Conservation (phyloP, 2,888 invertebrate species). For the Horisme vitalbata region DNA sequence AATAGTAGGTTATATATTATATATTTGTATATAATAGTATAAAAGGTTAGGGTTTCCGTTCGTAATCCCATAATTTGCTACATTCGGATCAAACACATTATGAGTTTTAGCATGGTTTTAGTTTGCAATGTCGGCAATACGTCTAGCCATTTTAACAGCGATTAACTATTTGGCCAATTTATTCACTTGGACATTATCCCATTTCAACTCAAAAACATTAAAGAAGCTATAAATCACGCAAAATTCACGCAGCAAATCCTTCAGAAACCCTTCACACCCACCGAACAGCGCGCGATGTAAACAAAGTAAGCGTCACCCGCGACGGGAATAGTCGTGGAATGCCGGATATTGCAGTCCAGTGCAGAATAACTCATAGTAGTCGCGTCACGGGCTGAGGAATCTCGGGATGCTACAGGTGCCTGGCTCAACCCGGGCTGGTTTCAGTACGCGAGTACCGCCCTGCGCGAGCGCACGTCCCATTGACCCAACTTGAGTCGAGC, state of each 20-base stretch:
- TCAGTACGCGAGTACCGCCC: conserved; percentile 42
- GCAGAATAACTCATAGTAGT: conserved; percentile 12
- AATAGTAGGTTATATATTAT: too few species aligned
- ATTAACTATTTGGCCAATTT: too few species aligned
- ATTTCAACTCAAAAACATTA: neutral
- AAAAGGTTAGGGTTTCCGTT: too few species aligned
- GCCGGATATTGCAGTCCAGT: conserved; percentile 73
- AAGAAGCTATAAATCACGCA: neutral
- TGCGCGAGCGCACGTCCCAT: conserved; percentile 43
- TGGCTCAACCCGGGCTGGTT: conserved; percentile 23
- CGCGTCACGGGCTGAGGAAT: conserved; percentile 39
- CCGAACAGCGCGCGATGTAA: conserved; percentile 57
- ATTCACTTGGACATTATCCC: too few species aligned
- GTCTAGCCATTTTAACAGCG: too few species aligned
- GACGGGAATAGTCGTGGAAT: conserved; percentile 74
- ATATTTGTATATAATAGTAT: too few species aligned
- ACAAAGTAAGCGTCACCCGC: conserved; percentile 70
- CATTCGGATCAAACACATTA: too few species aligned
- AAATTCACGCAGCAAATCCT: conserved; percentile 15
- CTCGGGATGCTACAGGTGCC: conserved; percentile 45
- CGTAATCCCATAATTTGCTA: too few species aligned
- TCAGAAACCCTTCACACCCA: conserved; percentile 40
- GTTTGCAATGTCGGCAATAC: too few species aligned
- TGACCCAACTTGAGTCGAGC: conserved; percentile 22
- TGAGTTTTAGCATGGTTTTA: too few species aligned